Percentiles rank a stretch among this genome's conserved stretches.
These are phyloP conservation scores for Benitochromis conjunctus DNA, from an alignment of 2,113 vertebrate species.

Conservation along the genomic window DNA sequence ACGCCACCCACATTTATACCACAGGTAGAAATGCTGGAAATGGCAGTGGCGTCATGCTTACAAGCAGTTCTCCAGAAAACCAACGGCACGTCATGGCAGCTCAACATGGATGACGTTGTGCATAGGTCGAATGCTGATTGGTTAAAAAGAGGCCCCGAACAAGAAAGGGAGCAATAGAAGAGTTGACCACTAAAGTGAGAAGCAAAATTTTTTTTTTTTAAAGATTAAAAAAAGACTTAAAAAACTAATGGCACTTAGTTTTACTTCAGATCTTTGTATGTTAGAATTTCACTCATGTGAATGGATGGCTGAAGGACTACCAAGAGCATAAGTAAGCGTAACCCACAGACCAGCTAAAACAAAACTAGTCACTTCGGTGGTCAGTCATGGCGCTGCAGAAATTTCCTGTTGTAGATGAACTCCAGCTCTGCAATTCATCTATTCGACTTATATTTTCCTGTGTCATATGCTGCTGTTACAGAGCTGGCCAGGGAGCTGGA, in stretches of 20 bases:
- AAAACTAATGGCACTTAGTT: not conserved
- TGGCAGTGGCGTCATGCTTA: accelerated
- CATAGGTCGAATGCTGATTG: not conserved
- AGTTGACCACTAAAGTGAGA: too few species aligned
- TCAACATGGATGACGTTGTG: not conserved
- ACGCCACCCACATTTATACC: not conserved
- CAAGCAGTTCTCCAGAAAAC: not conserved
- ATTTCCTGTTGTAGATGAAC: not conserved
- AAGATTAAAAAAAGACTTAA: accelerated
- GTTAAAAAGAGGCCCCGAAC: not conserved
- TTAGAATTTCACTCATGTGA: not conserved
- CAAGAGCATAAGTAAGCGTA: not conserved
- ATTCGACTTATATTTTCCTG: not conserved
- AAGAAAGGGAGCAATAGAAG: not conserved
- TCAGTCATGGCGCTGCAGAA: accelerated
- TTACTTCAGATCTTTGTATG: not conserved
- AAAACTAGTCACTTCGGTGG: not conserved
- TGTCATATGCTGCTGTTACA: slow-evolving; percentile 59
- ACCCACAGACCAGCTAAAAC: not conserved
- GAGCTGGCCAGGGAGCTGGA: slow-evolving; percentile 98
- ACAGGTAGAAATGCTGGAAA: not conserved
- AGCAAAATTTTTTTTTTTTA: too few species aligned
- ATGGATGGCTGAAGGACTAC: not conserved
- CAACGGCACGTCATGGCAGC: not conserved
- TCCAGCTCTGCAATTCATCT: not conserved